These are phyloP conservation scores for Acestrorhynchus altus DNA, from an alignment of 2,797 vertebrate species.

Conservation along the genomic window DNA sequence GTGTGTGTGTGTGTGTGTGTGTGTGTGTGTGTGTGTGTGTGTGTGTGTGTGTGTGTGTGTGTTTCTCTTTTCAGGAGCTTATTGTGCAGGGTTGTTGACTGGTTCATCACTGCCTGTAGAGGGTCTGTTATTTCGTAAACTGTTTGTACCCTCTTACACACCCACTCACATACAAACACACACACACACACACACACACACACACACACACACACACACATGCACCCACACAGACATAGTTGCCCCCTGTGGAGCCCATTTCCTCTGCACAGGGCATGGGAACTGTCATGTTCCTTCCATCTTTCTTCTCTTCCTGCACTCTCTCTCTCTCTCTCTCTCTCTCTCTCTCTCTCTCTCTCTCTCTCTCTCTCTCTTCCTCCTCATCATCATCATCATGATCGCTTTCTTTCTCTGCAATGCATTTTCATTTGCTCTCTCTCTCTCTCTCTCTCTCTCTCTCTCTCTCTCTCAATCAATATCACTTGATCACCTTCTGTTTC, in stretches of 20 bases:
- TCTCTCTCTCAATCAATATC: conserved; percentile 73
- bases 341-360: conserved; percentile 45
- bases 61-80: conserved; percentile 53
- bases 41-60: conserved; percentile 17
- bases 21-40: conserved; percentile 14
- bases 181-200: conserved; percentile 29
- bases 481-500: conserved; percentile 71
- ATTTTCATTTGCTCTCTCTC: conserved; percentile 53
- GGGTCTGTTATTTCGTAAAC: conserved; percentile 27
- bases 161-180: no score
- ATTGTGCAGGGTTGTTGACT: conserved; percentile 44
- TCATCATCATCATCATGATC: no score
- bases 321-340: conserved; percentile 64
- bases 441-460: conserved; percentile 48
- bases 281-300: conserved; percentile 73
- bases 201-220: not conserved
- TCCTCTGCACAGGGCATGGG: conserved; percentile 83
- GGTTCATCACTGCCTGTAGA: conserved; percentile 1
- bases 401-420: conserved; percentile 31
- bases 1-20: conserved; percentile 7
- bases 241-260: conserved; percentile 76
- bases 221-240: conserved; percentile 57
- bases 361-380: conserved; percentile 63
- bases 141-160: conserved; percentile 38
- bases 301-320: conserved; percentile 56